These are phyloP conservation scores for Bufo gargarizans DNA, from an alignment of 2,113 vertebrate genomes.

Conservation along the genomic window DNA sequence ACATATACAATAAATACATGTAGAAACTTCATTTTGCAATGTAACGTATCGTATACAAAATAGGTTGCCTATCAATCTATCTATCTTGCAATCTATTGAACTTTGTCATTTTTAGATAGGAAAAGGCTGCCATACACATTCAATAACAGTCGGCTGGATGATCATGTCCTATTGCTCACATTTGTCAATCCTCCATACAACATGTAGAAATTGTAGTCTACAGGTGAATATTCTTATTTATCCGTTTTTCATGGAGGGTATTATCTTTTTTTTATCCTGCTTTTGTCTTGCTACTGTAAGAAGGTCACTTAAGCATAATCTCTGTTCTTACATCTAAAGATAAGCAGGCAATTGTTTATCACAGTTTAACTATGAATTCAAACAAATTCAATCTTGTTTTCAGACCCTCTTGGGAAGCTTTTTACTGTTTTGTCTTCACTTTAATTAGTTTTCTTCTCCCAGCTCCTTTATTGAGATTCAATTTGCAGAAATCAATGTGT, in stretches of 20 bases:
- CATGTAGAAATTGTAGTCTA: neutral
- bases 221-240: neutral
- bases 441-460: slow-evolving; percentile 26
- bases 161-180: too few relatives aligned
- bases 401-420: neutral
- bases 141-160: too few relatives aligned
- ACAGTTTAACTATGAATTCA: neutral
- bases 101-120: too few relatives aligned
- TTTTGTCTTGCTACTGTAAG: neutral
- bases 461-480: slow-evolving; percentile 5
- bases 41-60: too few relatives aligned
- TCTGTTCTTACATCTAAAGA: neutral
- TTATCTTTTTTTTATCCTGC: neutral
- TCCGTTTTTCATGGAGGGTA: neutral
- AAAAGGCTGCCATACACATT: too few relatives aligned
- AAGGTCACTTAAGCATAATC: neutral
- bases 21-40: too few relatives aligned
- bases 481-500: slow-evolving; percentile 22
- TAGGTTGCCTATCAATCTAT: too few relatives aligned
- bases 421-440: slow-evolving; percentile 20
- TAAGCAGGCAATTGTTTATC: slow-evolving; percentile 13
- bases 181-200: neutral
- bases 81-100: too few relatives aligned
- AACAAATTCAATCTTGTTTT: neutral
- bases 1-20: too few relatives aligned